Conservation (phyloP, 2,797 vertebrate species). For the Artibeus jamaicensis region DNA sequence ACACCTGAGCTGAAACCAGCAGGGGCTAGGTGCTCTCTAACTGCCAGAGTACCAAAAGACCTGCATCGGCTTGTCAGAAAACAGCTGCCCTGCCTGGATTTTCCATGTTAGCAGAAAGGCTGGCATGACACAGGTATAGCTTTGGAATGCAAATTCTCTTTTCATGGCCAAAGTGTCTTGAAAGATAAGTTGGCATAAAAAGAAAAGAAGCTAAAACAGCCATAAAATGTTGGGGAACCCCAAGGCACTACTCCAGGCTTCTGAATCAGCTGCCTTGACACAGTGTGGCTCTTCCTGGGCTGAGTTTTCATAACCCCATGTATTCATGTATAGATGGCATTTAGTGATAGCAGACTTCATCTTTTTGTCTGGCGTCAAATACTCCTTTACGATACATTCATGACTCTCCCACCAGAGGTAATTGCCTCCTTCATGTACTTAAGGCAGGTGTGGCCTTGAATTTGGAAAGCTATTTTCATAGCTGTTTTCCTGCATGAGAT, state of each 20-base stretch:
- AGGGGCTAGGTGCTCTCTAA: background rate
- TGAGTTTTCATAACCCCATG: background rate
- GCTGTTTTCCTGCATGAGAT: background rate
- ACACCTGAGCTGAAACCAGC: background rate
- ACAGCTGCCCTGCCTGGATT: background rate
- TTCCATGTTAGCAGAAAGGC: background rate
- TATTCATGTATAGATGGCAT: background rate
- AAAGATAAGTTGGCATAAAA: slow-evolving; percentile 14
- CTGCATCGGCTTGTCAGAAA: background rate
- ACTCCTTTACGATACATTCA: background rate
- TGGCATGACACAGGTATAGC: background rate
- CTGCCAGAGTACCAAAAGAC: background rate
- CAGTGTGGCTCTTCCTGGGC: background rate
- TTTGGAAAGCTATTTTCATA: background rate
- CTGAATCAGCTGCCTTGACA: background rate
- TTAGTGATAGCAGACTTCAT: background rate
- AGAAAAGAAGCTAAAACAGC: background rate
- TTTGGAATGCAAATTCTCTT: background rate
- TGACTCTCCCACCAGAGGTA: background rate
- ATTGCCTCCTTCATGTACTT: background rate
- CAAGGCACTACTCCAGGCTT: background rate
- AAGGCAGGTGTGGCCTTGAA: background rate
- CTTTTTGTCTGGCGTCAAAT: background rate
- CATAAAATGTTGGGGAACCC: background rate
- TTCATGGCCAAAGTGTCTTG: background rate